phyloP scores from a whole-genome alignment of 1,140 invertebrate species.

The Drosophila obscura region DNA sequence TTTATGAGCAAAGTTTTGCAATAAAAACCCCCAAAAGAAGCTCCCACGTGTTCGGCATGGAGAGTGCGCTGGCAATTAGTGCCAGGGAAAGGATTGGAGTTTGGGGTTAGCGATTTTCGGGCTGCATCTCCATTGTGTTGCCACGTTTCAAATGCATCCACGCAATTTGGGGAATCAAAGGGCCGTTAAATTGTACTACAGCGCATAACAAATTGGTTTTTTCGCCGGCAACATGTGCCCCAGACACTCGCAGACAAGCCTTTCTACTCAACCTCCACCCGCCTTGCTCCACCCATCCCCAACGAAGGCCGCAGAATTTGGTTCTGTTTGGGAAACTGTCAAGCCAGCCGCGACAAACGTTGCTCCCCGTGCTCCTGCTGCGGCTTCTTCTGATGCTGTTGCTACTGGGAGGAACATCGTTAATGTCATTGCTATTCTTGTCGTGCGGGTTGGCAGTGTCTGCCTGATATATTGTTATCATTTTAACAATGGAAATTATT shows the following conservation, averaged over 20 bases:
- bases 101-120: not conserved
- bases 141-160: constrained; percentile 40
- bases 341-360: constrained; percentile 50
- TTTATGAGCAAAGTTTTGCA: constrained; percentile 62
- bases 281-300: not conserved
- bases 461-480: constrained; percentile 82
- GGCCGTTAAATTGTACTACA: constrained; percentile 69
- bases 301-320: constrained; percentile 14
- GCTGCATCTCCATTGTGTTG: constrained; percentile 3
- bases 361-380: constrained; percentile 7
- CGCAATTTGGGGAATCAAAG: constrained; percentile 68
- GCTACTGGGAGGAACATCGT: constrained; percentile 41
- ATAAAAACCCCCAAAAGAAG: constrained; percentile 55
- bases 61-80: constrained; percentile 59
- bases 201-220: constrained; percentile 77
- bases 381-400: constrained; percentile 32
- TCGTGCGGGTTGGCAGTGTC: constrained; percentile 39
- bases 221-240: constrained; percentile 55
- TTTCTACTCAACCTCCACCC: not conserved
- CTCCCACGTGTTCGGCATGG: constrained; percentile 62
- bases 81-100: constrained; percentile 6
- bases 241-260: constrained; percentile 49
- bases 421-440: constrained; percentile 46
- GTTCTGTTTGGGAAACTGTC: constrained; percentile 44
- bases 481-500: constrained; percentile 80